Base-by-base conservation (phyloP, 2,797 vertebrate genomes). In the Mallotus villosus region DNA sequence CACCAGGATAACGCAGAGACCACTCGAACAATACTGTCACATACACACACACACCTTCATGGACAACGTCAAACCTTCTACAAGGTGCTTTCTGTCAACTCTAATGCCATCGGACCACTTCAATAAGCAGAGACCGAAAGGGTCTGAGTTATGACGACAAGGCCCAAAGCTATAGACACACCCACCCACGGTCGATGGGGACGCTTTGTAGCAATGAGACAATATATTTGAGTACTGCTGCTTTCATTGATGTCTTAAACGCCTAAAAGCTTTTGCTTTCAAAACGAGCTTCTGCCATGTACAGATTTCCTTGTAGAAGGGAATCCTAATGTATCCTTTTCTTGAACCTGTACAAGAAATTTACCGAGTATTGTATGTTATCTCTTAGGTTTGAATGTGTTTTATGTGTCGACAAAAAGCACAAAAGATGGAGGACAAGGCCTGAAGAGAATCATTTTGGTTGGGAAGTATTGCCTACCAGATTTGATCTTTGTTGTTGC, bases 191-290 rank as follows among this genome's bases (percentile, higher is more conserved):
- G 68, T 68, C 37, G 72, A 25, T 79, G 83, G 75, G 63, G 78
- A 78, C 41, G 74, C 78, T 82, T 82, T 57, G 71, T 84, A 87
- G 87, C 87, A 86, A 86, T 88, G 88, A 87, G 84, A 84, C 73
- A 65, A 86, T 86, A 79, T 88, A 84, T 86, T 63, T 62, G 68
- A 66, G 79, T 82, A 63, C 76, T 71, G 72, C 85, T 89, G 88
- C 90, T 92, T 90, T 85, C 29, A 82, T 86, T 76, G 78, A 85
- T 89, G 85, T 91, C 87, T 84, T 88, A 85, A 86, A 89, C 80
- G 73, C 81, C 78, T 79, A 82, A 75, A 86, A 82, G 85, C 83
- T 91, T 87, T 82, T 86, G 89, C 87, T 91, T 90, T 87, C 59
- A 58, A 75, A 79, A 82, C 4, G 0, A 84, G 73, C 81, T 82